These are phyloP conservation scores for Catharus minimus DNA, from an alignment of 2,113 vertebrate genomes.

Conservation along the genomic window DNA sequence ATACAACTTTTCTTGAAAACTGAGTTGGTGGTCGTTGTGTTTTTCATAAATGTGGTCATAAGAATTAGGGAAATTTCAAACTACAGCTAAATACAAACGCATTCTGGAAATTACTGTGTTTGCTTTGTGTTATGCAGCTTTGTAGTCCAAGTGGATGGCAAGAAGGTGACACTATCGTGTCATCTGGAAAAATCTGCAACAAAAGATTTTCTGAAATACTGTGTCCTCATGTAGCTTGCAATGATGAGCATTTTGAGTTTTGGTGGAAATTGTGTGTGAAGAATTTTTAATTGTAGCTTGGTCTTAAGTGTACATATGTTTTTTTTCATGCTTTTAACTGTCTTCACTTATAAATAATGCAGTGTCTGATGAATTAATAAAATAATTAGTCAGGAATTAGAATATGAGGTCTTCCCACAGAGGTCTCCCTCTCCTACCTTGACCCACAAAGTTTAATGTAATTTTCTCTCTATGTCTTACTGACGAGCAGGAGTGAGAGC, in stretches of 20 bases:
- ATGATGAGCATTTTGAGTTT: background rate
- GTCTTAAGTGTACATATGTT: background rate
- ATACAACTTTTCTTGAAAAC: background rate
- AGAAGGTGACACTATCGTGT: background rate
- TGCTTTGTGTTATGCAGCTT: background rate
- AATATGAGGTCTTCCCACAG: background rate
- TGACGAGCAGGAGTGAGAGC: background rate
- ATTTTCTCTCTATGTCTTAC: background rate
- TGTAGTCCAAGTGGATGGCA: background rate
- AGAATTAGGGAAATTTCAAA: background rate
- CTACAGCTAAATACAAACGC: background rate
- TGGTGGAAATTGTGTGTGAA: background rate
- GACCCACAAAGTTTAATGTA: background rate
- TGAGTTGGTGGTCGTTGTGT: fast-evolving
- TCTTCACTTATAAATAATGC: background rate
- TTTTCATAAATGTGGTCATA: background rate
- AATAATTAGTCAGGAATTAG: background rate
- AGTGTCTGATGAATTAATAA: background rate
- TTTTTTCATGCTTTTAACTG: background rate
- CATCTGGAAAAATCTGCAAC: background rate
- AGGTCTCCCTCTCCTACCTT: background rate
- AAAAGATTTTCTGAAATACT: background rate
- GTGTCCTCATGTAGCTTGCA: background rate
- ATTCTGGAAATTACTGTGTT: background rate
- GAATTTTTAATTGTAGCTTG: background rate